Conservation (phyloP, 2,888 invertebrate genomes). For the Sepiola atlantica region DNA sequence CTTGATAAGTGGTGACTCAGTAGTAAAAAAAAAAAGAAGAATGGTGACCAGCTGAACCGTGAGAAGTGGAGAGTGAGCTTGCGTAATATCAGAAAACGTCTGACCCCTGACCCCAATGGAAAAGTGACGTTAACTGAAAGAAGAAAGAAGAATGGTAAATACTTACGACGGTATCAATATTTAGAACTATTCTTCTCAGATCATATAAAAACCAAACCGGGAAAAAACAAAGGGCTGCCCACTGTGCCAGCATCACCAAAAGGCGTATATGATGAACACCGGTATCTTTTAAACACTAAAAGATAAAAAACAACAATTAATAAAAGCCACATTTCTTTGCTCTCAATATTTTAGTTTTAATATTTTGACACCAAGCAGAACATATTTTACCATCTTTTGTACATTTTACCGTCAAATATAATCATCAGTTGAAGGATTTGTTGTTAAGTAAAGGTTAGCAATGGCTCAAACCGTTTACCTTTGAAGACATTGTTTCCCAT, state of each 20-base stretch:
- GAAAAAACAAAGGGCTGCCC: slow-evolving; percentile 86
- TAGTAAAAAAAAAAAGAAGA: no score
- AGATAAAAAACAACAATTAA: slow-evolving; percentile 49
- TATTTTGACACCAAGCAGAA: background rate
- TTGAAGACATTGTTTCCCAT: no score
- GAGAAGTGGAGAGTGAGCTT: no score
- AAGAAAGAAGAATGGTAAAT: slow-evolving; percentile 48
- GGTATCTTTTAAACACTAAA: slow-evolving; percentile 86
- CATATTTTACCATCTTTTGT: background rate
- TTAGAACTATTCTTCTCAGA: slow-evolving; percentile 78
- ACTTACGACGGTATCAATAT: slow-evolving; percentile 81
- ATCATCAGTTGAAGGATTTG: no score
- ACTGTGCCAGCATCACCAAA: slow-evolving; percentile 85
- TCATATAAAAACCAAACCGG: slow-evolving; percentile 89
- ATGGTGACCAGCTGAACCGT: no score
- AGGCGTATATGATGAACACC: slow-evolving; percentile 92
- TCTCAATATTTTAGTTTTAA: background rate
- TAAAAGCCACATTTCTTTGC: background rate
- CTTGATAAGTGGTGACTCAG: no score
- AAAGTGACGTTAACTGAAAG: slow-evolving; percentile 68
- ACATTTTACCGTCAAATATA: no score
- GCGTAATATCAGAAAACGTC: no score
- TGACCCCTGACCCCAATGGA: no score
- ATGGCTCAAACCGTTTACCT: no score
- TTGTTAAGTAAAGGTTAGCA: no score